These are phyloP conservation scores for Coregonus sp. DNA, from an alignment of 2,797 vertebrate species.

Conservation along the genomic window DNA sequence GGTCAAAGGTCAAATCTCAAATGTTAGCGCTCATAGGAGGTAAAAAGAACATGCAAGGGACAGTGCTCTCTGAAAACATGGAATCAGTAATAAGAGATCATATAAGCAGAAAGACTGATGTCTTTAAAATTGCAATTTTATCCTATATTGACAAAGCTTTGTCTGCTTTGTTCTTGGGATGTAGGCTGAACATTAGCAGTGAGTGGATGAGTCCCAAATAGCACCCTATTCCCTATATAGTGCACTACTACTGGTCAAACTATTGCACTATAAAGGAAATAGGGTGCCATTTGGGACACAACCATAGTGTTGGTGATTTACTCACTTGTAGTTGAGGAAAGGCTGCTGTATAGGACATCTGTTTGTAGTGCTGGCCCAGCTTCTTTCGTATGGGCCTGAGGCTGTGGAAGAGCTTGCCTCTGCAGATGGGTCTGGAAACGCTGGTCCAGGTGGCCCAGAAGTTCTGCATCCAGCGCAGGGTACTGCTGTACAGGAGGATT, in stretches of 20 bases:
- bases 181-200: background rate
- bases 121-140: background rate
- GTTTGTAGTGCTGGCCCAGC: constrained; percentile 96
- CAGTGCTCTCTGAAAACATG: no score
- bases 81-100: no score
- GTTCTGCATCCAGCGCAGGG: constrained; percentile 99
- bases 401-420: constrained; percentile 95
- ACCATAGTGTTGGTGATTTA: background rate
- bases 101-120: no score
- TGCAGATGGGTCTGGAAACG: constrained; percentile 93
- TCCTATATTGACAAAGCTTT: background rate
- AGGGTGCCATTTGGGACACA: background rate
- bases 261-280: no score
- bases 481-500: constrained; percentile 96
- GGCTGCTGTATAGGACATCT: constrained; percentile 91
- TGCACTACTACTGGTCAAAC: no score
- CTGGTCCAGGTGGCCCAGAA: constrained; percentile 98
- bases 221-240: background rate
- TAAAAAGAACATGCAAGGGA: no score
- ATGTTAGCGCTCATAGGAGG: no score
- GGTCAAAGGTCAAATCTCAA: background rate
- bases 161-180: background rate
- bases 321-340: constrained; percentile 91
- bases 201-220: no score
- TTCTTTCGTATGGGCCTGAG: constrained; percentile 92